These are phyloP conservation scores for Gryon sp. DNA, from an alignment of 1,140 invertebrate genomes.

Conservation along the genomic window DNA sequence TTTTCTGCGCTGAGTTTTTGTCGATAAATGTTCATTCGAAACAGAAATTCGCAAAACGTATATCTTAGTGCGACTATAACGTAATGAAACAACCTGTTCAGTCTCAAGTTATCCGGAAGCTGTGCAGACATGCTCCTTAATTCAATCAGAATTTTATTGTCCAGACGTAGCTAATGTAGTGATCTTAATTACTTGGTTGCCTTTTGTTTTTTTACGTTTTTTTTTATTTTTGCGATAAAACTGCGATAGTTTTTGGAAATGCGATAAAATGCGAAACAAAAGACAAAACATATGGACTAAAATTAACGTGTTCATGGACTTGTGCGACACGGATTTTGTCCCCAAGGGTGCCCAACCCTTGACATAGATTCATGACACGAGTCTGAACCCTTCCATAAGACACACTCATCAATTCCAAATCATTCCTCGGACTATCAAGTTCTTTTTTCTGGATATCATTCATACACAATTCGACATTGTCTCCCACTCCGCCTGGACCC, in stretches of 20 bases:
- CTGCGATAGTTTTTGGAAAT: too few species aligned
- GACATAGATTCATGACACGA: constrained; percentile 63
- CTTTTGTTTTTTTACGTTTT: too few species aligned
- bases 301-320: constrained; percentile 31
- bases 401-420: constrained; percentile 76
- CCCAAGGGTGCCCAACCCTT: constrained; percentile 67
- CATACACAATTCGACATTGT: constrained; percentile 53
- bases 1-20: too few species aligned
- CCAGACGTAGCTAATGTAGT: constrained; percentile 2
- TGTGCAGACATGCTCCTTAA: constrained; percentile 26
- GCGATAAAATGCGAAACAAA: background rate
- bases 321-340: constrained; percentile 58
- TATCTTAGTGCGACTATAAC: too few species aligned
- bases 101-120: constrained; percentile 61
- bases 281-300: constrained; percentile 3
- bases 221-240: constrained; percentile 27
- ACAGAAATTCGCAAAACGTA: too few species aligned
- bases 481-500: constrained; percentile 5
- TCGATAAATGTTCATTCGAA: too few species aligned
- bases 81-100: constrained; percentile 58
- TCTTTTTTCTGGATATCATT: constrained; percentile 52
- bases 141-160: constrained; percentile 38
- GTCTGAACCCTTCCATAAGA: constrained; percentile 68
- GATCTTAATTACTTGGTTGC: constrained; percentile 29
- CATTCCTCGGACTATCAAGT: constrained; percentile 51